Conservation (phyloP, 2,797 vertebrate genomes). For the Xerus rutilus region DNA sequence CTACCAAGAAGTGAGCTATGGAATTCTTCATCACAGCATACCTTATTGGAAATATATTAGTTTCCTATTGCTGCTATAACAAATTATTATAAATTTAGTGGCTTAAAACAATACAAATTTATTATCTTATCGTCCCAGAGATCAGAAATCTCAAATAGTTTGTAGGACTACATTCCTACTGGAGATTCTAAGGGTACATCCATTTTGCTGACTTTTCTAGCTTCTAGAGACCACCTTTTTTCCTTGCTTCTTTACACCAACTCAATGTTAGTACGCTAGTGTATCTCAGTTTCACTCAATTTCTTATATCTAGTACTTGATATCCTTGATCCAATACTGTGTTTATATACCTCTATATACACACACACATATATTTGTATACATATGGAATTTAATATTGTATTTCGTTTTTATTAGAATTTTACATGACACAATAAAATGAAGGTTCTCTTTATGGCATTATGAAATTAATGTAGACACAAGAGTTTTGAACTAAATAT, state of each 20-base stretch:
- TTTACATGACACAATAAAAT: not conserved
- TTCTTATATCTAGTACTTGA: slow-evolving; percentile 29
- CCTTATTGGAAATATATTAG: not conserved
- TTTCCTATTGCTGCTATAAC: not conserved
- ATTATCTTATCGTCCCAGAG: not conserved
- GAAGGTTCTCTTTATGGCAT: not conserved
- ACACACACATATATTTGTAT: too few species aligned
- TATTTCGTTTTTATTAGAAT: slow-evolving; percentile 20
- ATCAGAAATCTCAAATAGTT: not conserved
- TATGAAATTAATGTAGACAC: not conserved
- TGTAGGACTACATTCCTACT: not conserved
- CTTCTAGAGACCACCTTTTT: not conserved
- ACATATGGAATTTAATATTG: not conserved
- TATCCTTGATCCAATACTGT: not conserved
- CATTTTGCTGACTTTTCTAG: not conserved
- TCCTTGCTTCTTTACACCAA: not conserved
- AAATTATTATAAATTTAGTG: not conserved
- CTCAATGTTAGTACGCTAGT: slow-evolving; percentile 35
- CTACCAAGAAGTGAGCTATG: slow-evolving; percentile 15
- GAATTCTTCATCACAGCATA: not conserved
- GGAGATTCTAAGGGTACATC: not conserved
- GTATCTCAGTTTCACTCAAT: slow-evolving; percentile 21
- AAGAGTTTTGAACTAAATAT: not conserved
- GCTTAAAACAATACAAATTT: not conserved
- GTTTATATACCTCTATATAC: not conserved